phyloP scores from a whole-genome alignment of 2,888 invertebrate genomes.

The Apamea crenata region DNA sequence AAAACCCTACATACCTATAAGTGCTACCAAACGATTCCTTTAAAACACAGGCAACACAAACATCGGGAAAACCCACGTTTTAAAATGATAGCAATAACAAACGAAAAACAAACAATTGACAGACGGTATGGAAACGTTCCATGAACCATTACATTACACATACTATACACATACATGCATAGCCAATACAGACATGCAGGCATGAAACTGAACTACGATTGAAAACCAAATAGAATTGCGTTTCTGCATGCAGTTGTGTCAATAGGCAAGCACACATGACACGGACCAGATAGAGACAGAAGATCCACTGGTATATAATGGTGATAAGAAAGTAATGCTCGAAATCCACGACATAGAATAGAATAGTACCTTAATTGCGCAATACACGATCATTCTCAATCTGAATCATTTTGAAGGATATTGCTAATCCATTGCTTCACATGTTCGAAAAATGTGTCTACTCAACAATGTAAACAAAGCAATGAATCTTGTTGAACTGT shows the following conservation, averaged over 20 bases:
- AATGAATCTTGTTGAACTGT: too few relatives aligned
- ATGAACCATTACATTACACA: constrained; percentile 45
- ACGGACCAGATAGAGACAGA: neutral
- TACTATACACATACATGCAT: constrained; percentile 25
- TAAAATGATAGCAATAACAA: constrained; percentile 13
- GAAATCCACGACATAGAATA: neutral
- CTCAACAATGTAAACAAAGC: too few relatives aligned
- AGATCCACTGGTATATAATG: constrained; percentile 7
- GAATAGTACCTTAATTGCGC: too few relatives aligned
- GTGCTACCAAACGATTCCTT: neutral
- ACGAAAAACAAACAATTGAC: constrained; percentile 40
- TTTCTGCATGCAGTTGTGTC: constrained; percentile 55
- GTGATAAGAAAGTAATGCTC: neutral
- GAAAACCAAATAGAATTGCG: constrained; percentile 49
- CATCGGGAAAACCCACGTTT: constrained; percentile 18
- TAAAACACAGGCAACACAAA: constrained; percentile 1
- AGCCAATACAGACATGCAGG: constrained; percentile 8
- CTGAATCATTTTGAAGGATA: too few relatives aligned
- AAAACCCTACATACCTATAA: neutral
- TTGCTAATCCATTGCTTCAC: too few relatives aligned
- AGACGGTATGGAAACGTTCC: constrained; percentile 23
- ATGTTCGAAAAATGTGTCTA: too few relatives aligned
- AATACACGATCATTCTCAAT: too few relatives aligned
- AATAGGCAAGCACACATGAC: constrained; percentile 26
- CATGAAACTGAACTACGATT: constrained; percentile 41